A percentile compares a stretch with the other conserved stretches of the same genome.
phyloP scores from a whole-genome alignment of 1,140 invertebrate species.

The Tetramorium alpestre region DNA sequence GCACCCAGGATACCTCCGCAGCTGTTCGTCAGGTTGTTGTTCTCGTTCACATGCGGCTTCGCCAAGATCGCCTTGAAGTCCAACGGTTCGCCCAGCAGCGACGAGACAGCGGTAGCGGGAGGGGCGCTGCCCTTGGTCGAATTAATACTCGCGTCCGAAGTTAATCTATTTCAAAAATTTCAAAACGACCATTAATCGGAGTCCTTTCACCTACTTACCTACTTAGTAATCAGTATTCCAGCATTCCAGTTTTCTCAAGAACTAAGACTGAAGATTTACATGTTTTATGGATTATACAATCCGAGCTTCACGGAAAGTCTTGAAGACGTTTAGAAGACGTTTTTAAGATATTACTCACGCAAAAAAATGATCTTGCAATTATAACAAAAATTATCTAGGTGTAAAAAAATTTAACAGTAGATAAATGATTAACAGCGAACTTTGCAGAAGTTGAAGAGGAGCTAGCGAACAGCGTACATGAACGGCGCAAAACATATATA shows the following conservation, averaged over 20 bases:
- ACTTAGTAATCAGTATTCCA: too few species aligned
- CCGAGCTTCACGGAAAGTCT: neutral
- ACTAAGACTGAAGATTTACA: neutral
- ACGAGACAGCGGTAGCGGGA: conserved; percentile 13
- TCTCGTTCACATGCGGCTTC: conserved; percentile 80
- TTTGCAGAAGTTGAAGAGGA: too few species aligned
- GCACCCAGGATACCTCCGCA: conserved; percentile 54
- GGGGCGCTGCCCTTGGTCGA: conserved; percentile 49
- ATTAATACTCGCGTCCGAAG: conserved; percentile 73
- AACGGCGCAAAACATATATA: too few species aligned
- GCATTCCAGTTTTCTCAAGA: neutral
- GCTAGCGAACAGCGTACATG: too few species aligned
- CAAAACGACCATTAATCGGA: too few species aligned
- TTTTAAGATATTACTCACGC: neutral
- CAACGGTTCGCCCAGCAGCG: conserved; percentile 50
- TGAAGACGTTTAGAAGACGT: neutral
- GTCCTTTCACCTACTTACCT: too few species aligned
- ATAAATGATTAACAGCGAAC: too few species aligned
- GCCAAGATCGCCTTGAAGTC: conserved; percentile 69
- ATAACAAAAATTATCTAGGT: too few species aligned
- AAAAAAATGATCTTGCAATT: too few species aligned
- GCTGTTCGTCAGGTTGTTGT: conserved; percentile 80
- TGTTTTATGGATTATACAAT: neutral
- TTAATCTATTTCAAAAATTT: conserved; percentile 61
- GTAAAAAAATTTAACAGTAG: too few species aligned